phyloP scores from a whole-genome alignment of 2,797 vertebrate genomes.

The Artibeus jamaicensis region DNA sequence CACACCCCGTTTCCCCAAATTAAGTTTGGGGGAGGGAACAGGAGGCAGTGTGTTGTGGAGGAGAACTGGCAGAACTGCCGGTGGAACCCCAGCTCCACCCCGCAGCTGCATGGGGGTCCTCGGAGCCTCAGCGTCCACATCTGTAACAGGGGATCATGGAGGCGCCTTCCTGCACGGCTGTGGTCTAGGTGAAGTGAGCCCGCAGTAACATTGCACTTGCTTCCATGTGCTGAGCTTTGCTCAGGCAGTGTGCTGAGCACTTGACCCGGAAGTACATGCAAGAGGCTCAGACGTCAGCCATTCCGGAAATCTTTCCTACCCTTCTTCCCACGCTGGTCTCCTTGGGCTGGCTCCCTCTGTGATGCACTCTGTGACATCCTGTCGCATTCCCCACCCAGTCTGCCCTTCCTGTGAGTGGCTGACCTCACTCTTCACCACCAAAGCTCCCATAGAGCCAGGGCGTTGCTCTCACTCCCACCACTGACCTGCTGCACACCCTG shows the following conservation, averaged over 20 bases:
- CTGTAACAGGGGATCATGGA: background rate
- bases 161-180: background rate
- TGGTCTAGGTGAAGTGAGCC: background rate
- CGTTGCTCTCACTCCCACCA: background rate
- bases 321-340: accelerated
- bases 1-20: accelerated
- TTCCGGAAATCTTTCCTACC: background rate
- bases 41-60: background rate
- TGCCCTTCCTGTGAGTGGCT: background rate
- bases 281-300: background rate
- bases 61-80: background rate
- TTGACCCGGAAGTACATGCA: background rate
- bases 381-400: background rate
- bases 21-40: background rate
- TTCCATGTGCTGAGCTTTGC: background rate
- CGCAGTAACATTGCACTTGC: accelerated
- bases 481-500: background rate
- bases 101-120: background rate
- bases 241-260: accelerated
- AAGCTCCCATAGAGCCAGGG: background rate
- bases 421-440: background rate
- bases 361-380: background rate
- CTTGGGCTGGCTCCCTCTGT: too few species aligned
- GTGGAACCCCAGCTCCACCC: background rate
- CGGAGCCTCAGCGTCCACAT: background rate